A percentile compares a stretch with the other conserved stretches of the same genome.
Conservation (phyloP, 2,797 vertebrate species). For the Mus minutoides region DNA sequence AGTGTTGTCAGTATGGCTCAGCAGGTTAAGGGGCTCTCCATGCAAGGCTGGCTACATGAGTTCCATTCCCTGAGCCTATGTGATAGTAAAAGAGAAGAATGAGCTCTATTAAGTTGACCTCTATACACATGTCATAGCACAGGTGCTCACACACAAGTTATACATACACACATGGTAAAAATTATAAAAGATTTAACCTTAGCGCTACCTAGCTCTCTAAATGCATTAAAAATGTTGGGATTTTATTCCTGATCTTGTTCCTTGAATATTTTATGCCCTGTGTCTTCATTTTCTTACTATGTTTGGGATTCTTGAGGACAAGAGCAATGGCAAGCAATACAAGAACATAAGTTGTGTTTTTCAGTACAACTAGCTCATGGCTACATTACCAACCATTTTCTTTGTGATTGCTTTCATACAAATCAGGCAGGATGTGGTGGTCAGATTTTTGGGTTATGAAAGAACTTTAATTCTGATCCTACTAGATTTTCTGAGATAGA, state of each 20-base stretch:
- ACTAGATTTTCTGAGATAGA: neutral
- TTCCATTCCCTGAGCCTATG: neutral
- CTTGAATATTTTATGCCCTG: neutral
- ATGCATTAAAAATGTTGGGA: neutral
- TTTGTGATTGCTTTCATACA: neutral
- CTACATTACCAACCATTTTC: neutral
- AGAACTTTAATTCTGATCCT: slow-evolving; percentile 30
- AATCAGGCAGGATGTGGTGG: neutral
- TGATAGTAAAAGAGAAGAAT: neutral
- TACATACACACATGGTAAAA: neutral
- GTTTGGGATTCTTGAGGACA: slow-evolving; percentile 28
- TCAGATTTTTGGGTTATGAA: neutral
- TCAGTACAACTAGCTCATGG: neutral
- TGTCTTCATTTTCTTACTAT: slow-evolving; percentile 13
- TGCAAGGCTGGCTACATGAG: neutral
- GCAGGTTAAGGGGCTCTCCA: neutral
- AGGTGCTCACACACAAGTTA: neutral
- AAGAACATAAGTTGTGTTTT: neutral
- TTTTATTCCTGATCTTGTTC: neutral
- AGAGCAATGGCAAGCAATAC: neutral
- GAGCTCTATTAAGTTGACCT: neutral
- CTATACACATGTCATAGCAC: neutral
- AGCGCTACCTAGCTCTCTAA: neutral
- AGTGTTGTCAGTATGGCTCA: neutral
- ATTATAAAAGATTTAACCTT: neutral